Base-by-base conservation (phyloP, 2,113 vertebrate species). In the Hemichromis elongatus region DNA sequence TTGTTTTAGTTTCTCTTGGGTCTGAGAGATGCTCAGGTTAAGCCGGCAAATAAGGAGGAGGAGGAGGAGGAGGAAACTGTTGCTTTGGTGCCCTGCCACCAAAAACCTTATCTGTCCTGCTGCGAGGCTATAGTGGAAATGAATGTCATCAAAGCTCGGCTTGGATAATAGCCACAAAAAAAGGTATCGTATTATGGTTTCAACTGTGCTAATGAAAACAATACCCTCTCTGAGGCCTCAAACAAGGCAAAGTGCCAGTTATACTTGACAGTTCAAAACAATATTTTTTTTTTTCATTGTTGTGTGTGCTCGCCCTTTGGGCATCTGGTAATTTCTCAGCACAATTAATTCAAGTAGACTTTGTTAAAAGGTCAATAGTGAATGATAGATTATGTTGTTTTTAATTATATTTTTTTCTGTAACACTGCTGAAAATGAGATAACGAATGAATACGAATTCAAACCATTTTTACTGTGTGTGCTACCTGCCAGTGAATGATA, bases 341-440 rank as follows among this genome's bases (percentile, higher is more conserved):
- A 83, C 89, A 90, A 88, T 94, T 90, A 88, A 87, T 92, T 90
- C 84, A 50, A 90, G 78, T 88, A 90, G 92, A 92, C 83, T 86
- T 92, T 88, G n/a, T 88, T 85, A 80, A 95, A 94, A 96, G 93
- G 91, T 94, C 93, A 93, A 83, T 66, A 84, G 77, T 63, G 84
- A 93, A 86, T 93, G 90, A 94, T 92, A 83, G 87, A 94, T 94
- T 92, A 84, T 88, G 35, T 70, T 52, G 86, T 35, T 90, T 91
- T 89, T 92, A 91, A 94, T 92, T 93, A 86, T 73, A 55, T 81
- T 40, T 66, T 77, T 80, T 59, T 78, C 54, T 81, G 30, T 85
- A 75, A 85, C 80, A 83, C 8, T 4, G 56, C 86, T 88, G 26
- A 80, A 90, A 88, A 73, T 68, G 16, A 86, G 80, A 88, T 85